A percentile compares a stretch with the other conserved stretches of the same genome.
Conservation (phyloP, 2,113 vertebrate species). For the Passer domesticus region DNA sequence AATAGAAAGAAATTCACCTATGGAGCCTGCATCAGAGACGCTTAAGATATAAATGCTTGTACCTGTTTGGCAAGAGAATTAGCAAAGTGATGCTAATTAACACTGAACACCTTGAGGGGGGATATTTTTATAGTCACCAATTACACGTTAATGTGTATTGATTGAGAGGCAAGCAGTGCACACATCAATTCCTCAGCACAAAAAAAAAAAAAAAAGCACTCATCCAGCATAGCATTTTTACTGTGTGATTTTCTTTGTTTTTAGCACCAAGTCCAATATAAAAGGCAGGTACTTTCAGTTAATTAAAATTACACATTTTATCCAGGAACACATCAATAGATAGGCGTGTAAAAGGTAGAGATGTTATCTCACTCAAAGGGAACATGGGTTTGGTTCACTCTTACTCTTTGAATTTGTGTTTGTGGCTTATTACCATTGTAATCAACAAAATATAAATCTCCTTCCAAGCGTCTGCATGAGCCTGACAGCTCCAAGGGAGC, state of each 20-base stretch:
- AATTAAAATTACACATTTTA: slow-evolving; percentile 58
- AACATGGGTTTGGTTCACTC: slow-evolving; percentile 59
- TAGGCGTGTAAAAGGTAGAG: slow-evolving; percentile 30
- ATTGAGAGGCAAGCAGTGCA: neutral
- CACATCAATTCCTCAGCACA: neutral
- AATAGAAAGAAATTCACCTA: neutral
- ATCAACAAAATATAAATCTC: slow-evolving; percentile 61
- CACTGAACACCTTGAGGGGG: neutral
- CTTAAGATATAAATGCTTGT: neutral
- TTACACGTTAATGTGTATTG: slow-evolving; percentile 11
- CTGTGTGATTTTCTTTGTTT: neutral
- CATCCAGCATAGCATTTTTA: neutral
- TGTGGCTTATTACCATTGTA: slow-evolving; percentile 59
- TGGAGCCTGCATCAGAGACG: neutral
- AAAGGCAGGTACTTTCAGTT: slow-evolving; percentile 39
- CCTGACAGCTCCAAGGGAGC: neutral
- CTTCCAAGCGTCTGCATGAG: neutral
- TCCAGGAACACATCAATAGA: slow-evolving; percentile 62
- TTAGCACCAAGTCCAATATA: slow-evolving; percentile 8
- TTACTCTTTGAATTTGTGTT: slow-evolving; percentile 62
- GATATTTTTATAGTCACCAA: slow-evolving; percentile 14
- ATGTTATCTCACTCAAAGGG: slow-evolving; percentile 56
- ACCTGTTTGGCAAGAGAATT: neutral
- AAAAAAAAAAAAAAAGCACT: neutral
- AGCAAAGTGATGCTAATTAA: neutral